phyloP scores from a whole-genome alignment of 1,140 invertebrate species.

The Acromyrmex heyeri region DNA sequence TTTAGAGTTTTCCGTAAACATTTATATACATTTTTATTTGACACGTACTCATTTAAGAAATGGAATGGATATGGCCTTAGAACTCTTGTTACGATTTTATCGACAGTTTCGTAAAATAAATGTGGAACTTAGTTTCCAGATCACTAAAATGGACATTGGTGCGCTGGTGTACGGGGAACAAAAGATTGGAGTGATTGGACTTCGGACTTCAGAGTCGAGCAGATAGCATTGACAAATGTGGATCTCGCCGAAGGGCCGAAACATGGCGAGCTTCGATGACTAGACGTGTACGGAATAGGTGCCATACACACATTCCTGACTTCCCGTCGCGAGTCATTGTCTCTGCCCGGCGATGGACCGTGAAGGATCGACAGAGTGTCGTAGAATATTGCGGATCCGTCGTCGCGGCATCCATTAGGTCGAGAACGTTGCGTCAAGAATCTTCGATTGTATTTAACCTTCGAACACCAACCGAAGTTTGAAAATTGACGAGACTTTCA shows the following conservation, averaged over 20 bases:
- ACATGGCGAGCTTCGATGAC: constrained; percentile 70
- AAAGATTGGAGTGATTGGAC: too few relatives aligned
- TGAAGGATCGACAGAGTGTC: neutral
- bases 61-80: too few relatives aligned
- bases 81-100: too few relatives aligned
- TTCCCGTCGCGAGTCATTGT: neutral
- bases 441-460: constrained; percentile 19
- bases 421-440: neutral
- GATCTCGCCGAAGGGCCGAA: constrained; percentile 48
- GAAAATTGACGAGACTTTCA: constrained; percentile 6
- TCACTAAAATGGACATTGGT: too few relatives aligned
- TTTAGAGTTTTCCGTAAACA: too few relatives aligned
- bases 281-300: constrained; percentile 40
- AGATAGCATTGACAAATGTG: too few relatives aligned
- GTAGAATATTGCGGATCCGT: neutral
- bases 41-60: too few relatives aligned
- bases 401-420: neutral
- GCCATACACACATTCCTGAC: neutral
- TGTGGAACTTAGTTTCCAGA: too few relatives aligned
- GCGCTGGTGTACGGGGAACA: too few relatives aligned
- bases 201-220: too few relatives aligned
- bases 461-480: neutral
- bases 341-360: neutral
- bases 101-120: too few relatives aligned
- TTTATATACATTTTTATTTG: too few relatives aligned